Conservation (phyloP, 2,888 invertebrate species). For the Melanotus villosus region DNA sequence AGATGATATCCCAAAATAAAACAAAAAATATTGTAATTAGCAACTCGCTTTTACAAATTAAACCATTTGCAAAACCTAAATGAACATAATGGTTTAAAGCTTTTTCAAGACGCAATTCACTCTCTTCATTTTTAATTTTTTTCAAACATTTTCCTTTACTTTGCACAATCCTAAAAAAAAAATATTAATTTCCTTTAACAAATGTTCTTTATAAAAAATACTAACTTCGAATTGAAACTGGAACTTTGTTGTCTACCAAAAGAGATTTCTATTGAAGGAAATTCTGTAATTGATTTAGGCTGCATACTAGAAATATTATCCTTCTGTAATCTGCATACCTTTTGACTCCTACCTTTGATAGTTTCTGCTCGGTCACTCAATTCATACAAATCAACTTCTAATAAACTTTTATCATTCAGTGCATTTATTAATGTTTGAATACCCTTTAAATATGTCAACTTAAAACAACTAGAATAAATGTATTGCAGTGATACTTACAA, state of each 20-base stretch:
- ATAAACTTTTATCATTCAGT: constrained; percentile 59
- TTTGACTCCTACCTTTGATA: constrained; percentile 43
- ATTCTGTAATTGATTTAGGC: constrained; percentile 30
- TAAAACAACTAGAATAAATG: too few species aligned
- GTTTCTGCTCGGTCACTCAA: constrained; percentile 51
- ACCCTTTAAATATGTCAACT: constrained; percentile 63
- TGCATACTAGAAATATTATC: constrained; percentile 22
- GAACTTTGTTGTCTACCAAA: too few species aligned
- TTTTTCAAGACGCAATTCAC: constrained; percentile 71
- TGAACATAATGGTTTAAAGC: constrained; percentile 70
- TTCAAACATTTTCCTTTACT: constrained; percentile 58
- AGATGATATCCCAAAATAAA: constrained; percentile 87
- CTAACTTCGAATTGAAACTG: too few species aligned
- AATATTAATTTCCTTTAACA: too few species aligned
- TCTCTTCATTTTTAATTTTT: constrained; percentile 58
- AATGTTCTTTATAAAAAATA: too few species aligned
- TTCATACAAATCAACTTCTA: constrained; percentile 53
- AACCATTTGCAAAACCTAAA: constrained; percentile 69
- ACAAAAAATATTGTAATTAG: constrained; percentile 58
- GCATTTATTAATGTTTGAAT: constrained; percentile 68
- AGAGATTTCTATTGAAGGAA: constrained; percentile 52
- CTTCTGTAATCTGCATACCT: constrained; percentile 2
- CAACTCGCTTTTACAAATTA: constrained; percentile 63
- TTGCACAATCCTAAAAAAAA: constrained; percentile 35
- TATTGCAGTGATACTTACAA: too few species aligned